These are phyloP conservation scores for Napeogenes inachia DNA, from an alignment of 2,888 invertebrate genomes.

Conservation along the genomic window DNA sequence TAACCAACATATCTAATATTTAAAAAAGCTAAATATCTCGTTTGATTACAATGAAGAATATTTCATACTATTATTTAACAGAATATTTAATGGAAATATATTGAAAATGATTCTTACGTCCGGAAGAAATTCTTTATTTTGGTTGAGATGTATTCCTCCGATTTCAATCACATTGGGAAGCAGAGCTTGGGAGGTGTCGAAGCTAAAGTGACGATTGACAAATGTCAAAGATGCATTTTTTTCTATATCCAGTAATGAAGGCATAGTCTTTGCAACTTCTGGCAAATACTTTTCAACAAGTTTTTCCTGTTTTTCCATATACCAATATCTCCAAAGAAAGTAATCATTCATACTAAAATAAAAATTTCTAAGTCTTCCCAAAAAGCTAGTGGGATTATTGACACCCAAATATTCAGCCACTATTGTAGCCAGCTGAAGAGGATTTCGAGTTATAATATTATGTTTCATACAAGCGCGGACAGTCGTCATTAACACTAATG, in stretches of 20 bases:
- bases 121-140: slow-evolving; percentile 46
- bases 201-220: slow-evolving; percentile 70
- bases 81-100: no score
- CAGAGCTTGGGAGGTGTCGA: slow-evolving; percentile 62
- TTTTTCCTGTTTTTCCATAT: slow-evolving; percentile 52
- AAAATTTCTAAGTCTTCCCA: slow-evolving; percentile 67
- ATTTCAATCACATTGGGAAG: slow-evolving; percentile 76
- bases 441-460: slow-evolving; percentile 55
- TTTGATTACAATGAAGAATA: no score
- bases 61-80: no score
- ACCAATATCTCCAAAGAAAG: slow-evolving; percentile 57
- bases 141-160: slow-evolving; percentile 72
- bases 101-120: slow-evolving; percentile 36
- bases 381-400: slow-evolving; percentile 72
- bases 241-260: slow-evolving; percentile 57
- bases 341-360: slow-evolving; percentile 59
- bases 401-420: slow-evolving; percentile 51
- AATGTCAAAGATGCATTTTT: slow-evolving; percentile 60
- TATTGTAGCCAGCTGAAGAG: slow-evolving; percentile 57
- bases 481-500: slow-evolving; percentile 57
- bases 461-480: slow-evolving; percentile 64
- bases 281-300: slow-evolving; percentile 55
- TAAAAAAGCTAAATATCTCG: no score
- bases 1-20: no score
- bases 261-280: slow-evolving; percentile 48